Evolutionary conservation across 2,797 vertebrate species (phyloP).

Genomic region (Cynodonichthys magdalenae): DNA sequence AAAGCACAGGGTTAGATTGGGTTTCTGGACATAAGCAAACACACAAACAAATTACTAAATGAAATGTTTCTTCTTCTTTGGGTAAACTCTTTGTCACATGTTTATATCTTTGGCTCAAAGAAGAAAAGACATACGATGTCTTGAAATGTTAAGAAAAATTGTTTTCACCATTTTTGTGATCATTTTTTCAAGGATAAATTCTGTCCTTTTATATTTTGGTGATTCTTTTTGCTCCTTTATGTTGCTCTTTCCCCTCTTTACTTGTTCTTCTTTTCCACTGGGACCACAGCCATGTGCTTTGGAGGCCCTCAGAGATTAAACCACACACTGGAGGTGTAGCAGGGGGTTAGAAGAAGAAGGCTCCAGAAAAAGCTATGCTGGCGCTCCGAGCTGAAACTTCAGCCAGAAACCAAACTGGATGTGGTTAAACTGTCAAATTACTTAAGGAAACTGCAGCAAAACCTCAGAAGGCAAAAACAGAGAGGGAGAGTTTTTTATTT

Average conservation of each 20-base stretch:
- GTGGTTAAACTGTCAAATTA: conserved; percentile 87
- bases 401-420: conserved; percentile 84
- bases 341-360: conserved; percentile 72
- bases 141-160: conserved; percentile 20
- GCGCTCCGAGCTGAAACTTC: conserved; percentile 73
- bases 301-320: conserved; percentile 77
- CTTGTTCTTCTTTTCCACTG: conserved; percentile 56
- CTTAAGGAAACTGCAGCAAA: conserved; percentile 82
- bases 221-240: conserved; percentile 16
- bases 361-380: conserved; percentile 79
- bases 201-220: conserved; percentile 18
- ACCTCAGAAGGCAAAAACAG: conserved; percentile 73
- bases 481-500: background rate
- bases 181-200: conserved; percentile 21
- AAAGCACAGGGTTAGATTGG: conserved; percentile 64
- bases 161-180: conserved; percentile 39
- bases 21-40: conserved; percentile 64
- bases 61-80: conserved; percentile 58
- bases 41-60: conserved; percentile 75
- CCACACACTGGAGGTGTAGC: conserved; percentile 79
- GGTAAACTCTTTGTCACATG: conserved; percentile 53
- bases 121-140: conserved; percentile 20
- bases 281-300: conserved; percentile 77
- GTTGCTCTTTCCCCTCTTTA: conserved; percentile 23
- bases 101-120: conserved; percentile 45